These are phyloP conservation scores for Aphelinus certus DNA, from an alignment of 1,140 invertebrate genomes.

Conservation along the genomic window DNA sequence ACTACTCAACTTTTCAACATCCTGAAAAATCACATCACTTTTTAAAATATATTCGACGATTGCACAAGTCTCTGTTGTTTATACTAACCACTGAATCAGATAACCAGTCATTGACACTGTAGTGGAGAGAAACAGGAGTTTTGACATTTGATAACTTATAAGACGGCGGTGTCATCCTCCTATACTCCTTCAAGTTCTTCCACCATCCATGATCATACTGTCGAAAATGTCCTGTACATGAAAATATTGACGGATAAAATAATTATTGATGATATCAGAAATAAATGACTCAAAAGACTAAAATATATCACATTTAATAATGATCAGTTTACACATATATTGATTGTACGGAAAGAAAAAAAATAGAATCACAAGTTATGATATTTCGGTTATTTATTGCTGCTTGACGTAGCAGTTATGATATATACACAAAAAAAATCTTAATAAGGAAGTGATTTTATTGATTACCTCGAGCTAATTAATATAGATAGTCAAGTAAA, in stretches of 20 bases:
- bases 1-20: slow-evolving; percentile 53
- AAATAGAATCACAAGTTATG: no score
- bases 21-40: slow-evolving; percentile 47
- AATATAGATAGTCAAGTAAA: no score
- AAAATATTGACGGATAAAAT: no score
- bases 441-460: no score
- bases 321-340: not conserved
- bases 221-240: slow-evolving; percentile 44
- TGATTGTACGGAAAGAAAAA: no score
- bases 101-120: slow-evolving; percentile 71
- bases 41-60: slow-evolving; percentile 13
- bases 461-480: no score
- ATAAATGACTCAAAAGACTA: not conserved
- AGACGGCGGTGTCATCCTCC: slow-evolving; percentile 63
- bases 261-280: not conserved
- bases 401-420: no score
- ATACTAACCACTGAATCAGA: slow-evolving; percentile 53
- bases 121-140: slow-evolving; percentile 70
- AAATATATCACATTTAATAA: not conserved
- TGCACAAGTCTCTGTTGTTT: not conserved
- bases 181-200: slow-evolving; percentile 67
- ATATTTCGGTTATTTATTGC: no score
- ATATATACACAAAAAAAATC: no score
- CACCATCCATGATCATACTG: slow-evolving; percentile 65
- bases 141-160: slow-evolving; percentile 69